Conservation (phyloP, 2,797 vertebrate genomes). For the Pogoniulus pusillus region DNA sequence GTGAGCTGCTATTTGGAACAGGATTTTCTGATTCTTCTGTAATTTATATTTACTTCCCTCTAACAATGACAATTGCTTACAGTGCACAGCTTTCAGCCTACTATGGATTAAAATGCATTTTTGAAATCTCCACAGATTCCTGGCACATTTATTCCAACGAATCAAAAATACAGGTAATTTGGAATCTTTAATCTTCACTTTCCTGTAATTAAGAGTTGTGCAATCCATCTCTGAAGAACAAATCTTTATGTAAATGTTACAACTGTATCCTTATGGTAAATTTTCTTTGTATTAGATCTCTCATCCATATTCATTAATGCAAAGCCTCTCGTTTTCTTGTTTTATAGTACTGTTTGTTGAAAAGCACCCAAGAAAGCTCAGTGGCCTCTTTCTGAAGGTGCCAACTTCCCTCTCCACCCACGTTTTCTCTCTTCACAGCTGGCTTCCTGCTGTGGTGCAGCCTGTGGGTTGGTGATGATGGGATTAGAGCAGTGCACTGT, state of each 20-base stretch:
- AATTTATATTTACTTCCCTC: constrained; percentile 51
- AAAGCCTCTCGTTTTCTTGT: constrained; percentile 1
- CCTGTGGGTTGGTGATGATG: background rate
- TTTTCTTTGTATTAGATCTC: background rate
- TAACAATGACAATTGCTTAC: constrained; percentile 47
- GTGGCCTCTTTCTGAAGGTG: background rate
- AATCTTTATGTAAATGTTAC: background rate
- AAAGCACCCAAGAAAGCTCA: background rate
- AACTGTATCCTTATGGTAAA: background rate
- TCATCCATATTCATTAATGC: background rate
- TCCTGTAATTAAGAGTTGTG: too few species aligned
- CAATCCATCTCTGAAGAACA: constrained; percentile 37
- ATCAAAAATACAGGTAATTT: background rate
- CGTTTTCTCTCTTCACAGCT: background rate
- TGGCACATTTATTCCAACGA: background rate
- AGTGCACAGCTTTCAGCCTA: constrained; percentile 21
- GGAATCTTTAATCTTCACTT: constrained; percentile 46
- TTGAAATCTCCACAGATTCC: constrained; percentile 49
- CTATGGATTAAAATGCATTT: constrained; percentile 51
- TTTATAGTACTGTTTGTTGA: background rate
- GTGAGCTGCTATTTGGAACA: background rate
- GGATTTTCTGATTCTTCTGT: constrained; percentile 45
- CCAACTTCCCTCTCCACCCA: background rate
- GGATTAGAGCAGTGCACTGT: too few species aligned
- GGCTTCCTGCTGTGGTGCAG: background rate